Evolutionary conservation across 2,888 invertebrate species (phyloP).

Genomic region (Pycnomerus fuliginosus): DNA sequence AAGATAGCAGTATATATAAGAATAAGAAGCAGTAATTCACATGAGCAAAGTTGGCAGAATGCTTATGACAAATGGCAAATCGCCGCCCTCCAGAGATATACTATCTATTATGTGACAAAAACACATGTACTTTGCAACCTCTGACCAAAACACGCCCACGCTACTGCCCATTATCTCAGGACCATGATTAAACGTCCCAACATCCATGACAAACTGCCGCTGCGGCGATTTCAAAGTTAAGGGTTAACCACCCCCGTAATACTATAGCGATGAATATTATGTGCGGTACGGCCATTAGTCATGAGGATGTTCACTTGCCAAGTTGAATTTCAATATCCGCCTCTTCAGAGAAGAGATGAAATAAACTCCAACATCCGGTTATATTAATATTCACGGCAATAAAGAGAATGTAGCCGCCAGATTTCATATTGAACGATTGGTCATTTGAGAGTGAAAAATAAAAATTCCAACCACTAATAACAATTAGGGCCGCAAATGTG

Average conservation of each 20-base stretch:
- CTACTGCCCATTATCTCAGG: constrained; percentile 27
- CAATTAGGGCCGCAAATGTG: constrained; percentile 27
- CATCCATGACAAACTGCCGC: constrained; percentile 4
- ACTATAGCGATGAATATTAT: too few species aligned
- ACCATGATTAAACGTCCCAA: constrained; percentile 16
- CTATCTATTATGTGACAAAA: constrained; percentile 54
- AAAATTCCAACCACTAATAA: constrained; percentile 12
- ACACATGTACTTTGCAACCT: constrained; percentile 51
- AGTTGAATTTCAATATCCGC: too few species aligned
- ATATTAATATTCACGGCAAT: too few species aligned
- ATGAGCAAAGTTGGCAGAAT: constrained; percentile 38
- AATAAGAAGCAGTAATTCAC: constrained; percentile 37
- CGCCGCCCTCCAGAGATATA: constrained; percentile 48
- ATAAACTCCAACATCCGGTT: too few species aligned
- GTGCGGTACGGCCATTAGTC: too few species aligned
- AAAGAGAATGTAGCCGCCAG: too few species aligned
- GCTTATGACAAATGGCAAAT: constrained; percentile 48
- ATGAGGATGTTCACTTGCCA: too few species aligned
- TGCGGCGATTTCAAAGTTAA: too few species aligned
- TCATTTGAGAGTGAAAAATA: constrained; percentile 16
- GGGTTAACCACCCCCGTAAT: too few species aligned
- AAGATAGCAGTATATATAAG: constrained; percentile 35
- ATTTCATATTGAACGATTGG: constrained; percentile 5
- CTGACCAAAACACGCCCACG: constrained; percentile 43
- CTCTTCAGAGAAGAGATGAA: too few species aligned